These are phyloP conservation scores for Chaetorhynchus papuensis DNA, from an alignment of 2,113 vertebrate species.

Conservation along the genomic window DNA sequence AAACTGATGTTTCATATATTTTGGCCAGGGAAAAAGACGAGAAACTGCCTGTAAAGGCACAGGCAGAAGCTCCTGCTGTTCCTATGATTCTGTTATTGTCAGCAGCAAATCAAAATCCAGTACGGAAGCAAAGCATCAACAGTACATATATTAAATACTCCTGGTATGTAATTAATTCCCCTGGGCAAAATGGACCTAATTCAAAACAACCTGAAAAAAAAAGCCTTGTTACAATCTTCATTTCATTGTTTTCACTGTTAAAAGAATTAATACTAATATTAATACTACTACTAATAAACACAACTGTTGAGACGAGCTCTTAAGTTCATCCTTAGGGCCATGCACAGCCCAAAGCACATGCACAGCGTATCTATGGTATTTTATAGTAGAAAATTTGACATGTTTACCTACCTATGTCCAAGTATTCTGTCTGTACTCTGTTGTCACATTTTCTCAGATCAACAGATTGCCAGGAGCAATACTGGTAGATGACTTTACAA, in stretches of 20 bases:
- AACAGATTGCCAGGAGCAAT: not conserved
- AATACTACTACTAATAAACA: not conserved
- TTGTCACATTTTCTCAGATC: not conserved
- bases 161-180: not conserved
- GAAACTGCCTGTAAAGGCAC: not conserved
- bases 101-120: not conserved
- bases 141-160: not conserved
- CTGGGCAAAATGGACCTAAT: not conserved
- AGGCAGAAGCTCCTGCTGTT: not conserved
- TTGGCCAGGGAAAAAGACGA: not conserved
- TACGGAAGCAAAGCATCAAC: not conserved
- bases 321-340: not conserved
- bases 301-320: not conserved
- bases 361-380: not conserved
- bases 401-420: not conserved
- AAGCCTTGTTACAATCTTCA: not conserved
- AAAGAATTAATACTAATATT: not conserved
- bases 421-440: not conserved
- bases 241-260: not conserved
- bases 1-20: not conserved
- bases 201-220: not conserved
- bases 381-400: not conserved
- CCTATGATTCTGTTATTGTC: not conserved
- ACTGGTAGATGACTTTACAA: conserved; percentile 6
- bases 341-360: rapidly evolving